Conservation (phyloP, 53 echinoderm and acorn worm genomes). For the Henricia sp. region DNA sequence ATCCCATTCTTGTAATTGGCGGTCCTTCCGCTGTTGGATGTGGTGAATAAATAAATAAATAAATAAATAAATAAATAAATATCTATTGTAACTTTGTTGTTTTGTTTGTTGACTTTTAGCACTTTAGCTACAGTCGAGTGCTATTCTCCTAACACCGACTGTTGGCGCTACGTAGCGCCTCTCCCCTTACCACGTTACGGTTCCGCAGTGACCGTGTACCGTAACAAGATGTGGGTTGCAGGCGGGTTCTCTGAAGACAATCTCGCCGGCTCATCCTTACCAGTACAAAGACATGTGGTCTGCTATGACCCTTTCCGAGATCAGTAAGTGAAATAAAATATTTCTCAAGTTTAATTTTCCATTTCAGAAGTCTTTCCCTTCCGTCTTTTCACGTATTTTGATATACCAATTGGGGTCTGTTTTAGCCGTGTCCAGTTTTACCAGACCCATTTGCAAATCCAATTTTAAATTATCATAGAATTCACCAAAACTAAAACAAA, state of each 20-base stretch:
- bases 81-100: no score
- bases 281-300: constrained; percentile 20
- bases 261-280: constrained; percentile 26
- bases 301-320: constrained; percentile 40
- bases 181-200: constrained; percentile 76
- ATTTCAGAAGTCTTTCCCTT: neutral
- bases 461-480: no score
- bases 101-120: constrained; percentile 37
- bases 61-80: no score
- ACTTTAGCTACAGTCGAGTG: constrained; percentile 66
- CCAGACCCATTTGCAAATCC: neutral
- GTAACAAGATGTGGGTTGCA: constrained; percentile 65
- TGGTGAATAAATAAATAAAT: no score
- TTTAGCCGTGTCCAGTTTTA: no score
- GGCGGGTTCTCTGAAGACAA: constrained; percentile 68
- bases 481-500: no score
- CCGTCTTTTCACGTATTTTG: neutral
- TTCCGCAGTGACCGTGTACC: constrained; percentile 61
- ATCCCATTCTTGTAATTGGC: no score
- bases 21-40: no score
- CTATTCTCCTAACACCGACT: constrained; percentile 69
- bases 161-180: constrained; percentile 70
- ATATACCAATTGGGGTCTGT: no score
- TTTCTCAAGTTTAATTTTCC: neutral
- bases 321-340: constrained; percentile 16